Conservation (phyloP, 2,113 vertebrate species). For the Plestiodon gilberti region DNA sequence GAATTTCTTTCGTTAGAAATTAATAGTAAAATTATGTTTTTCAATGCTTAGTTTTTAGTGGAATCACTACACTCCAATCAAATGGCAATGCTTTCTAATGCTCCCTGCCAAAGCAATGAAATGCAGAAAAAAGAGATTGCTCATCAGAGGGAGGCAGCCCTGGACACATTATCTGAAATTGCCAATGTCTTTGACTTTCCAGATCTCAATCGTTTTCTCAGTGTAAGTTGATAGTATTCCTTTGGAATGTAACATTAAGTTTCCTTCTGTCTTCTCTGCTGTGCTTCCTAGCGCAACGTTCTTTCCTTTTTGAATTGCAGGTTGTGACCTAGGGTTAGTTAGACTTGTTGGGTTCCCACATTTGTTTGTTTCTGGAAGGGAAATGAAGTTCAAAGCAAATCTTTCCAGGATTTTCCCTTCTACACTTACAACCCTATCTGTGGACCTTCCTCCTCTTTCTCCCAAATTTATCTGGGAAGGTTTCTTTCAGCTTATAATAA, state of each 20-base stretch:
- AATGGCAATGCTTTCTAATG: slow-evolving; percentile 78
- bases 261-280: neutral
- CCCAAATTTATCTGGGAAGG: neutral
- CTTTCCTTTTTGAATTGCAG: neutral
- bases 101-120: slow-evolving; percentile 81
- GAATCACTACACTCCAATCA: slow-evolving; percentile 94
- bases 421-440: no score
- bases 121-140: slow-evolving; percentile 83
- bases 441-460: neutral
- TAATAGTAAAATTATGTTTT: slow-evolving; percentile 33
- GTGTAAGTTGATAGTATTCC: slow-evolving; percentile 75
- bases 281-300: neutral
- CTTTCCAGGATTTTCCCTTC: neutral
- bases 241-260: neutral
- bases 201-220: slow-evolving; percentile 94
- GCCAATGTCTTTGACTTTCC: slow-evolving; percentile 98
- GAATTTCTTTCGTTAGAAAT: neutral
- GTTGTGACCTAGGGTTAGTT: neutral
- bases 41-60: slow-evolving; percentile 88
- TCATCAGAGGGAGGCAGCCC: slow-evolving; percentile 89
- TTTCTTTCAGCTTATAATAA: neutral
- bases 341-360: slow-evolving; percentile 2
- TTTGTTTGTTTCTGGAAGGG: neutral
- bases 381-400: neutral
- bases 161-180: slow-evolving; percentile 93